Evolutionary conservation across 2,113 vertebrate genomes (phyloP).

Genomic region (Rostratula benghalensis): DNA sequence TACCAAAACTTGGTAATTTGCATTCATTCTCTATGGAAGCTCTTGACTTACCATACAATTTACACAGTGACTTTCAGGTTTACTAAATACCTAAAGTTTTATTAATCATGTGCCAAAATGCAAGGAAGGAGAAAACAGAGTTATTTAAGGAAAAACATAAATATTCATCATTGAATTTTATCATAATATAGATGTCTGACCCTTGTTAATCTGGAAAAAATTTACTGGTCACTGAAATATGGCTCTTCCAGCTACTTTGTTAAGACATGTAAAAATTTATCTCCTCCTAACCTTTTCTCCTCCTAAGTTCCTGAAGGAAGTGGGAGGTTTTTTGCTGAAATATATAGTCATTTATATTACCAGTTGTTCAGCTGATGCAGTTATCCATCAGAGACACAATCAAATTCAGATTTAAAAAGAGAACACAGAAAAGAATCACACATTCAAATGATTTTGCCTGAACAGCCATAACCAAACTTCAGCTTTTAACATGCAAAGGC

Average conservation of each 20-base stretch:
- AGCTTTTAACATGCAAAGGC: constrained; percentile 13
- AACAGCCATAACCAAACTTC: background rate
- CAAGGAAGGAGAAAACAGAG: background rate
- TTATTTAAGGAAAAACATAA: background rate
- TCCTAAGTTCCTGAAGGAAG: background rate
- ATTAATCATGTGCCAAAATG: background rate
- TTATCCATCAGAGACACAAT: background rate
- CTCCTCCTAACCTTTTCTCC: background rate
- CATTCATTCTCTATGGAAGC: background rate
- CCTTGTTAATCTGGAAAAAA: background rate
- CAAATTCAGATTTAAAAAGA: background rate
- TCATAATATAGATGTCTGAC: background rate
- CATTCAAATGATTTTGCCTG: background rate
- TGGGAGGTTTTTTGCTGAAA: background rate
- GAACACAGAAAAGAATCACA: background rate
- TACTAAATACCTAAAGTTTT: background rate
- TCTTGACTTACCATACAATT: background rate
- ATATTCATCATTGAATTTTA: background rate
- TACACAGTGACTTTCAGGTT: background rate
- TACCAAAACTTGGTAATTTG: background rate
- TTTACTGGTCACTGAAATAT: background rate
- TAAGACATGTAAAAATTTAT: background rate
- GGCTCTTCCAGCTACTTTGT: background rate
- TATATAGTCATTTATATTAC: background rate
- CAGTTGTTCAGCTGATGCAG: background rate